phyloP scores from a whole-genome alignment of 1,140 invertebrate species.

The Trinorchestia longiramus region DNA sequence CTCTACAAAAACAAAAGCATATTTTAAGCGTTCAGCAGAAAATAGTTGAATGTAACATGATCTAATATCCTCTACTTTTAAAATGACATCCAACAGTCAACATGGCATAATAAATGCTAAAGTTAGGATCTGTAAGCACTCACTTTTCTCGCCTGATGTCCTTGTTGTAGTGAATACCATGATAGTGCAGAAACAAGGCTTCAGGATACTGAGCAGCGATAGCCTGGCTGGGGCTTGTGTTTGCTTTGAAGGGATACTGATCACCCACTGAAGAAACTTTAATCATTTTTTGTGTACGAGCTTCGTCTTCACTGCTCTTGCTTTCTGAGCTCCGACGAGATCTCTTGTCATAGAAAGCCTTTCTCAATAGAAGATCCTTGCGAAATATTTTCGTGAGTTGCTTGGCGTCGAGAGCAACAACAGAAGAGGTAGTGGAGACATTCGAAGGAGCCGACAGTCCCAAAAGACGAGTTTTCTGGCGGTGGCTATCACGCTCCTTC shows the following conservation, averaged over 20 bases:
- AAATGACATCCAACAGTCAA: not conserved
- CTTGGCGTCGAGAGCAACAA: not conserved
- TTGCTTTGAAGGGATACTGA: slow-evolving; percentile 36
- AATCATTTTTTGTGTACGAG: not conserved
- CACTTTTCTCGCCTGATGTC: slow-evolving; percentile 1
- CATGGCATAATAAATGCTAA: not conserved
- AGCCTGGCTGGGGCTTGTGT: not conserved
- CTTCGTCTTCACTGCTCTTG: not conserved
- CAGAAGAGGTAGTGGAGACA: not conserved
- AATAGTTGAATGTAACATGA: not conserved
- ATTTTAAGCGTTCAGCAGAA: not conserved
- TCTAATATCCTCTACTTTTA: not conserved
- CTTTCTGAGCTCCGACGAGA: not conserved
- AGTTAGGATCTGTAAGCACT: not conserved
- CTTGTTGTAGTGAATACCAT: slow-evolving; percentile 17
- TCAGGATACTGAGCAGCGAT: not conserved
- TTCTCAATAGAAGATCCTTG: not conserved
- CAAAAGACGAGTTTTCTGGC: not conserved
- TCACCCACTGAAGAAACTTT: not conserved
- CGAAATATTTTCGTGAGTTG: slow-evolving; percentile 16
- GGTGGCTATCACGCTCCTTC: not conserved
- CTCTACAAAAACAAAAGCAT: not conserved
- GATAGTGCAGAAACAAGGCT: not conserved
- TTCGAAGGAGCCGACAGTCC: not conserved
- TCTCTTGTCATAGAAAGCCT: slow-evolving; percentile 2